Evolutionary conservation across 2,888 invertebrate species (phyloP).

Genomic region (Philereme transversata): DNA sequence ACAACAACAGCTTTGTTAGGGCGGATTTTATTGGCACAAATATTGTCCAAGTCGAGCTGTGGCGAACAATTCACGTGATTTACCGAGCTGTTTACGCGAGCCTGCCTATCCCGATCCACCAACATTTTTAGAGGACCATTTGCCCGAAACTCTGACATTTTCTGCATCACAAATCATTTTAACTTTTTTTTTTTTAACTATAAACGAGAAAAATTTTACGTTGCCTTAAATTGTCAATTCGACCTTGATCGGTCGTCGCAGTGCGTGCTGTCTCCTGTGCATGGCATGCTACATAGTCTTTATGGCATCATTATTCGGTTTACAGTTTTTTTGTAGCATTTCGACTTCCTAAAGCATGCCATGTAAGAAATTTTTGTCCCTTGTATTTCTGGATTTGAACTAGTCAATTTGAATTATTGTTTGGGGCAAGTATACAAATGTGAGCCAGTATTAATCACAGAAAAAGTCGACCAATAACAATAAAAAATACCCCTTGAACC

Average conservation of each 20-base stretch:
- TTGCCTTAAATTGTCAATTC: constrained; percentile 31
- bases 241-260: constrained; percentile 36
- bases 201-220: constrained; percentile 25
- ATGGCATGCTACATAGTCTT: constrained; percentile 32
- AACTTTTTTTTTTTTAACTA: constrained; percentile 52
- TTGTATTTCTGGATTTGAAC: neutral
- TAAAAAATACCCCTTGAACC: constrained; percentile 64
- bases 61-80: constrained; percentile 75
- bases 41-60: constrained; percentile 77
- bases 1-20: constrained; percentile 81
- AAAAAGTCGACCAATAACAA: constrained; percentile 50
- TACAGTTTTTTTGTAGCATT: constrained; percentile 35
- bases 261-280: constrained; percentile 34
- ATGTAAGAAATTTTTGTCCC: constrained; percentile 18
- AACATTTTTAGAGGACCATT: constrained; percentile 73
- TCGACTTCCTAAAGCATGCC: constrained; percentile 25
- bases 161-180: constrained; percentile 68
- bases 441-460: constrained; percentile 28
- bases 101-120: constrained; percentile 66
- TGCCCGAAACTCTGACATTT: constrained; percentile 67
- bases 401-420: neutral
- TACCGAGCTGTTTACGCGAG: constrained; percentile 79
- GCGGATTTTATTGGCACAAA: constrained; percentile 81
- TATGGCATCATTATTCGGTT: constrained; percentile 34
- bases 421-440: neutral